Base-by-base conservation (phyloP, 1,140 invertebrate genomes). In the Ylistrum balloti region DNA sequence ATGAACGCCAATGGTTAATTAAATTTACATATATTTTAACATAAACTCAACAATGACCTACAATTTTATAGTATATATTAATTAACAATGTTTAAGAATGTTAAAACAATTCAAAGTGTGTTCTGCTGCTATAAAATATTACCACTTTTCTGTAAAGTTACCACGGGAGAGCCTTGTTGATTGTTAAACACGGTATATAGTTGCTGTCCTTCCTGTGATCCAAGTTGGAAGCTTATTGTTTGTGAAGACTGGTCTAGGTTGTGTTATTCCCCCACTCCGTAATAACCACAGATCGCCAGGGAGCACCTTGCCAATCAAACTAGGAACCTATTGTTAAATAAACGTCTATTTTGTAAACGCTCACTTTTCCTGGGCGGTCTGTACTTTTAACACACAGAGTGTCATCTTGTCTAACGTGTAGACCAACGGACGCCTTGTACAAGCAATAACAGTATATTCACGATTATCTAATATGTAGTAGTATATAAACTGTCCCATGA, bases 401-500 rank as follows among this genome's bases (percentile, higher is more conserved):
- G 56, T 74, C 56, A 74, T 74, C 7, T 74, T 74, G 56, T 74
- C 56, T 74, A 74, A n/a, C 56, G 17, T 74, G n/a, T 28, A 74
- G 56, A 5, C n/a, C n/a, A 74, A 17, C 56, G 9, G 56, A 74
- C 56, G 56, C 56, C 56, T 7, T 22, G 56, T 74, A n/a, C 3
- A 28, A 17, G 13, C 56, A 74, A 74, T 74, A 74, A 74, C 56
- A 74, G 28, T 74, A 74, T 11, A 28, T 74, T 74, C 3, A n/a
- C 22, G 22, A 3, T 3, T 74, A 11, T 74, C 56, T 28, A 74
- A 28, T 74, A 45, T 45, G 0, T 45, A 45, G 5, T 13, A 38
- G 35, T 13, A 38, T n/a, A n/a, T 13, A 45, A 9, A 45, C 9
- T 45, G 20, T 45, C 41, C 41, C 41, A 9, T 45, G 10, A 45